These are phyloP conservation scores for Podilymbus podiceps DNA, from an alignment of 2,113 vertebrate species.

Conservation along the genomic window DNA sequence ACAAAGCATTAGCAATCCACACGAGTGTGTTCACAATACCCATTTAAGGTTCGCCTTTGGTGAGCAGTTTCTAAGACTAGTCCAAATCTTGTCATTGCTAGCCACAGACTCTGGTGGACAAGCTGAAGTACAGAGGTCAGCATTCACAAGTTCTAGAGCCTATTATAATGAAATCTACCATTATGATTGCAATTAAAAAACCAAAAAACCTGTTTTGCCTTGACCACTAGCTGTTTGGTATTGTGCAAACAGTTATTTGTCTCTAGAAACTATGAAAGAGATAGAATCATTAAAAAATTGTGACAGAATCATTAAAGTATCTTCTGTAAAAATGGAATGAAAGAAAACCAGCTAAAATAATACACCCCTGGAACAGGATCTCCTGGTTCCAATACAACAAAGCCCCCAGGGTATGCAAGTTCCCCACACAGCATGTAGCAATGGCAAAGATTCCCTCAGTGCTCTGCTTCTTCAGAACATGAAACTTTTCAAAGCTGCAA, in stretches of 20 bases:
- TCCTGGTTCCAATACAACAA: neutral
- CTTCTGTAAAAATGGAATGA: neutral
- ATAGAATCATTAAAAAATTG: neutral
- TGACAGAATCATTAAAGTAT: neutral
- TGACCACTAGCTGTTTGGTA: neutral
- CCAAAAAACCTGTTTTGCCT: neutral
- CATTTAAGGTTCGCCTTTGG: neutral
- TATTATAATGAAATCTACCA: neutral
- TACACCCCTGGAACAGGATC: neutral
- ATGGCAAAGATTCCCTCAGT: neutral
- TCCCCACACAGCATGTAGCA: neutral
- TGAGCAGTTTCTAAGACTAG: neutral
- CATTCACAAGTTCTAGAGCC: neutral
- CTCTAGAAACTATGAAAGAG: neutral
- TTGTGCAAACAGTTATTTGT: neutral
- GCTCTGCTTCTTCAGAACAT: neutral
- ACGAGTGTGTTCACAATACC: fast-evolving
- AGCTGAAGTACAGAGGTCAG: neutral
- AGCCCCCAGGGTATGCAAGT: neutral
- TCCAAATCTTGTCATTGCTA: neutral
- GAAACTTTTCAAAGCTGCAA: neutral
- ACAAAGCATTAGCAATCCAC: neutral
- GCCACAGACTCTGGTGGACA: neutral
- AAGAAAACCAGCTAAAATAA: neutral
- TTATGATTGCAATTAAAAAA: neutral